These are phyloP conservation scores for Drosophila emarginata DNA, from an alignment of 2,888 invertebrate species.

Conservation along the genomic window DNA sequence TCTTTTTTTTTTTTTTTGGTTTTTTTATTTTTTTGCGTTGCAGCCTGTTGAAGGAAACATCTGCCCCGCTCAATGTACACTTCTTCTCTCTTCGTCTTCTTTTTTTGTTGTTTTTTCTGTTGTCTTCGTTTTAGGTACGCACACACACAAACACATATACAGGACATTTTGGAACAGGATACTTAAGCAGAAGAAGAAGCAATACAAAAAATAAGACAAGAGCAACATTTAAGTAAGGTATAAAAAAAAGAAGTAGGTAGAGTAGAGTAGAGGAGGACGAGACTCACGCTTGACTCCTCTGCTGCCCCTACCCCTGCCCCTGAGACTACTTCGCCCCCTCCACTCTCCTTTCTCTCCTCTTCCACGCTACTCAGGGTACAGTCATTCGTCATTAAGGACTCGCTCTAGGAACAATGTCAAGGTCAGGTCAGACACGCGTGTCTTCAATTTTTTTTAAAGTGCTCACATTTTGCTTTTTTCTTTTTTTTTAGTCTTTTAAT, in stretches of 20 bases:
- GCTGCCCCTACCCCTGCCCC: not conserved
- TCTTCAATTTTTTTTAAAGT: slow-evolving; percentile 23
- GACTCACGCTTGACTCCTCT: slow-evolving; percentile 14
- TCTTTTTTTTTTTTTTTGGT: too few species aligned
- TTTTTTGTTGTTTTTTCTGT: slow-evolving; percentile 45
- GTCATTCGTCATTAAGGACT: slow-evolving; percentile 20
- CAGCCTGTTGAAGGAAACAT: slow-evolving; percentile 75
- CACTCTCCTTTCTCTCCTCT: not conserved
- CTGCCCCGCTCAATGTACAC: slow-evolving; percentile 71
- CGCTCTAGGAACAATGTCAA: slow-evolving; percentile 65
- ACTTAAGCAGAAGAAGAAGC: slow-evolving; percentile 38
- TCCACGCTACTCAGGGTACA: not conserved
- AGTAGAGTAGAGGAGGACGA: too few species aligned
- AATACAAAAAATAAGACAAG: slow-evolving; percentile 37
- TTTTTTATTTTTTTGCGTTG: slow-evolving; percentile 31
- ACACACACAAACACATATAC: slow-evolving; percentile 39
- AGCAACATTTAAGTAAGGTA: slow-evolving; percentile 33
- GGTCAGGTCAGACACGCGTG: slow-evolving; percentile 65
- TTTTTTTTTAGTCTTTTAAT: slow-evolving; percentile 61
- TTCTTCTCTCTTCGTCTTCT: slow-evolving; percentile 17
- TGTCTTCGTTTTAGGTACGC: slow-evolving; percentile 50
- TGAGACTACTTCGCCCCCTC: not conserved
- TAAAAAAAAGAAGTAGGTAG: slow-evolving; percentile 43
- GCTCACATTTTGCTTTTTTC: not conserved
- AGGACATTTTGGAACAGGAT: slow-evolving; percentile 66